Conservation (phyloP, 2,797 vertebrate genomes). For the Ctenopoma multispine region DNA sequence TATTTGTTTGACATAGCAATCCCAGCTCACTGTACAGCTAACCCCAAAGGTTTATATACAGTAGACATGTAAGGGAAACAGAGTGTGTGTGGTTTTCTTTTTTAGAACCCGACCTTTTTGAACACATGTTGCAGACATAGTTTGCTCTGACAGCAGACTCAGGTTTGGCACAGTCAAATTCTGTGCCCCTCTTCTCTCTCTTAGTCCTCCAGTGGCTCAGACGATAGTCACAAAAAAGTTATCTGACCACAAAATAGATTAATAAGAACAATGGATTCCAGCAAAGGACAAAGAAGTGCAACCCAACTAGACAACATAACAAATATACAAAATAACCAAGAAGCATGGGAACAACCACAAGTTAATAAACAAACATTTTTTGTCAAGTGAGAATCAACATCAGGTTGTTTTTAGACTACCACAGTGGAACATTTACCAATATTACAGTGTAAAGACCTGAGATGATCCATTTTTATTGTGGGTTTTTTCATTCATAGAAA, state of each 20-base stretch:
- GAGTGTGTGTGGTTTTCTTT: slow-evolving; percentile 24
- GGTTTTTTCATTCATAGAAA: slow-evolving; percentile 33
- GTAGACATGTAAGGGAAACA: slow-evolving; percentile 35
- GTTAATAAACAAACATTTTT: slow-evolving; percentile 44
- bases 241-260: slow-evolving; percentile 45
- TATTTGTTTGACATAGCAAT: slow-evolving; percentile 65
- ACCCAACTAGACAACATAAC: slow-evolving; percentile 38
- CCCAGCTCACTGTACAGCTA: slow-evolving; percentile 42
- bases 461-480: slow-evolving; percentile 41
- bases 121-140: slow-evolving; percentile 27
- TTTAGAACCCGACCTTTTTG: slow-evolving; percentile 21
- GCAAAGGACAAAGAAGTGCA: slow-evolving; percentile 47
- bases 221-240: slow-evolving; percentile 43
- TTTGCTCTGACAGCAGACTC: slow-evolving; percentile 12
- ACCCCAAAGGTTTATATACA: slow-evolving; percentile 57
- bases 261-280: slow-evolving; percentile 59
- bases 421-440: slow-evolving; percentile 39
- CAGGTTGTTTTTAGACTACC: slow-evolving; percentile 44
- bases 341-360: slow-evolving; percentile 42
- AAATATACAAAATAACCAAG: slow-evolving; percentile 52
- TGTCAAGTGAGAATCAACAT: slow-evolving; percentile 45
- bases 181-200: slow-evolving; percentile 17
- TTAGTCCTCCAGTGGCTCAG: slow-evolving; percentile 10
- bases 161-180: slow-evolving; percentile 28
- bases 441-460: slow-evolving; percentile 38